Evolutionary conservation across 2,113 vertebrate species (phyloP).

Genomic region (Saimiri boliviensis): DNA sequence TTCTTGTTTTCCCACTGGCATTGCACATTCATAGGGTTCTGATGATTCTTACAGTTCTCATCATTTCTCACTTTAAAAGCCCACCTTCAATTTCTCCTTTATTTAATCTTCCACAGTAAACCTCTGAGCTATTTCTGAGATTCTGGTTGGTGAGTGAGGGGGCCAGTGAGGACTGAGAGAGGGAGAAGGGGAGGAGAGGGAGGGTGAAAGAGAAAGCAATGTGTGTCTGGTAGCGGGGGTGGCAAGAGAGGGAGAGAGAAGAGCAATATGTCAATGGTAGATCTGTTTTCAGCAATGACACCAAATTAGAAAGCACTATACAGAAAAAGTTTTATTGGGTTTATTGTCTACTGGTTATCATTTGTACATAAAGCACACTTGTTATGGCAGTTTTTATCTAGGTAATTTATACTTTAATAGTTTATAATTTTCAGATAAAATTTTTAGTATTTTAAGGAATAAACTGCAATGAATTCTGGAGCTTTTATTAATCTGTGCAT

Average conservation of each 20-base stretch:
- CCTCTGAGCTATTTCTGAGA: background rate
- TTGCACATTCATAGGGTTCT: background rate
- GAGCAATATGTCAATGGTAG: background rate
- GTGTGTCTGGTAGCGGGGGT: background rate
- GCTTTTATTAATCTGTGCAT: background rate
- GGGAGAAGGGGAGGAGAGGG: too few relatives aligned
- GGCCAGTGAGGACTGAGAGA: too few relatives aligned
- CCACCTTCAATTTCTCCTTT: background rate
- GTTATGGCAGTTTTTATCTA: background rate
- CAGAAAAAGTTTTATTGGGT: background rate
- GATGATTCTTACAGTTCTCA: background rate
- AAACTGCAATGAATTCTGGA: background rate
- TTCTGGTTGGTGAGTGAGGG: background rate
- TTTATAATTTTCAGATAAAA: background rate
- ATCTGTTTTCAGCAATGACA: background rate
- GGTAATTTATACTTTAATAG: background rate
- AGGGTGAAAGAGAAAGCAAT: background rate
- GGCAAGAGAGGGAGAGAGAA: background rate
- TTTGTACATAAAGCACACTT: background rate
- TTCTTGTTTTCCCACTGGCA: background rate
- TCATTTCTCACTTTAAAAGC: background rate
- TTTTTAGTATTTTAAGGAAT: background rate
- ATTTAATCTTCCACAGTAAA: conserved; percentile 1
- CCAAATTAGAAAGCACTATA: background rate
- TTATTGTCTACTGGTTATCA: background rate